A percentile compares a stretch with the other conserved stretches of the same genome.
Conservation (phyloP, 2,888 invertebrate species). For the Halocaridina rubra region DNA sequence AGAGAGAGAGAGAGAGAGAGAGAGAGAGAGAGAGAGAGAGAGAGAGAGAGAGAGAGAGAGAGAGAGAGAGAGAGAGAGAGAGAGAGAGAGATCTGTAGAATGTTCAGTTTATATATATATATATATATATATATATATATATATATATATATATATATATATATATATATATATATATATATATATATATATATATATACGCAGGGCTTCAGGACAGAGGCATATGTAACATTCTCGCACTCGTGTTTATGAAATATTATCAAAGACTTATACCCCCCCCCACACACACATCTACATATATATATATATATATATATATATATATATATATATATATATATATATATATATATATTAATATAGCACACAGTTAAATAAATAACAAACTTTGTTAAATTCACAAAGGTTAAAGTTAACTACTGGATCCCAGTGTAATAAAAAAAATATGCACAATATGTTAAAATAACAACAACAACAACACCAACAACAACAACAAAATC, state of each 20-base stretch:
- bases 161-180: not conserved
- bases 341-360: too few species aligned
- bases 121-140: not conserved
- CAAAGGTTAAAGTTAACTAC: too few species aligned
- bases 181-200: not conserved
- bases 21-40: constrained; percentile 15
- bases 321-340: too few species aligned
- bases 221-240: not conserved
- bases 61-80: not conserved
- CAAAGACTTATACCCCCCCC: not conserved
- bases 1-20: not conserved
- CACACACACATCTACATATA: too few species aligned
- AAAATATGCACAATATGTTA: too few species aligned
- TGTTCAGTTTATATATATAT: not conserved
- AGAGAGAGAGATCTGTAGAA: not conserved
- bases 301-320: too few species aligned
- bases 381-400: too few species aligned
- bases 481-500: too few species aligned
- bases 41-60: constrained; percentile 17
- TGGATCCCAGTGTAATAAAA: too few species aligned
- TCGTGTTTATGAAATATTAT: not conserved
- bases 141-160: not conserved
- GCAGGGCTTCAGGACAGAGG: too few species aligned
- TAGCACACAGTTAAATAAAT: too few species aligned
- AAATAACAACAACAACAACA: too few species aligned